Conservation (phyloP, 2,797 vertebrate species). For the Phrynocephalus vlangalii region DNA sequence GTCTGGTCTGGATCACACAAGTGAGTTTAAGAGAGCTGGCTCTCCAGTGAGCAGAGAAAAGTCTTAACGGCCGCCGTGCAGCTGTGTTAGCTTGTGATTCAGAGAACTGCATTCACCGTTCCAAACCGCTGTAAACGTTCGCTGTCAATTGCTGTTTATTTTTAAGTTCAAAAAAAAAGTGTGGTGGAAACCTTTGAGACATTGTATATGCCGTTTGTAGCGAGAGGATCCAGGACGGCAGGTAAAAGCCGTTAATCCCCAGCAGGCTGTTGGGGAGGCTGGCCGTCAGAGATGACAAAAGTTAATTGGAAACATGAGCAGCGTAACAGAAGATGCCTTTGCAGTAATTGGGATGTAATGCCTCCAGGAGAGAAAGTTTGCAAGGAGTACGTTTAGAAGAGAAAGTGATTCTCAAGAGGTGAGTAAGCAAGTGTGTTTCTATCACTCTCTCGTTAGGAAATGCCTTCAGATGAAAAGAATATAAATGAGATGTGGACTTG, state of each 20-base stretch:
- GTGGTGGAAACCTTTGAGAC: not conserved
- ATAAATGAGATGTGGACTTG: not conserved
- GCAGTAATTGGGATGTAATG: slow-evolving; percentile 79
- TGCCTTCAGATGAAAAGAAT: not conserved
- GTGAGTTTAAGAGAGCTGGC: slow-evolving; percentile 64
- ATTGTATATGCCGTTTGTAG: slow-evolving; percentile 77
- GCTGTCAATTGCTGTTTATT: slow-evolving; percentile 78
- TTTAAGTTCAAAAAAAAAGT: slow-evolving; percentile 83
- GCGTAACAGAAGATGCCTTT: slow-evolving; percentile 80
- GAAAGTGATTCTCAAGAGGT: slow-evolving; percentile 72
- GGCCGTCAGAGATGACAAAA: slow-evolving; percentile 81
- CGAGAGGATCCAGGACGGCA: slow-evolving; percentile 76
- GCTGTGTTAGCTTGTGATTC: slow-evolving; percentile 69
- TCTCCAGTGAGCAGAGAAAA: slow-evolving; percentile 73
- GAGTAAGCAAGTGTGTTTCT: slow-evolving; percentile 68
- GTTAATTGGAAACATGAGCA: slow-evolving; percentile 84
- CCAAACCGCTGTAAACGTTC: slow-evolving; percentile 66
- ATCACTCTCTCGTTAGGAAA: slow-evolving; percentile 34
- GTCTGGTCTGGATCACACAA: slow-evolving; percentile 79
- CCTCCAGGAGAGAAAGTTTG: slow-evolving; percentile 72
- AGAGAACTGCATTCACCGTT: slow-evolving; percentile 64
- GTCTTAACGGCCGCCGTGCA: slow-evolving; percentile 61
- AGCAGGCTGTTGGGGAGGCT: slow-evolving; percentile 79
- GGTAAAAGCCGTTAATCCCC: slow-evolving; percentile 82
- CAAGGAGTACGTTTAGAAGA: slow-evolving; percentile 68